Percentiles rank a stretch among this genome's conserved stretches.
Conservation (phyloP, 2,797 vertebrate genomes). For the Intellagama lesueurii region DNA sequence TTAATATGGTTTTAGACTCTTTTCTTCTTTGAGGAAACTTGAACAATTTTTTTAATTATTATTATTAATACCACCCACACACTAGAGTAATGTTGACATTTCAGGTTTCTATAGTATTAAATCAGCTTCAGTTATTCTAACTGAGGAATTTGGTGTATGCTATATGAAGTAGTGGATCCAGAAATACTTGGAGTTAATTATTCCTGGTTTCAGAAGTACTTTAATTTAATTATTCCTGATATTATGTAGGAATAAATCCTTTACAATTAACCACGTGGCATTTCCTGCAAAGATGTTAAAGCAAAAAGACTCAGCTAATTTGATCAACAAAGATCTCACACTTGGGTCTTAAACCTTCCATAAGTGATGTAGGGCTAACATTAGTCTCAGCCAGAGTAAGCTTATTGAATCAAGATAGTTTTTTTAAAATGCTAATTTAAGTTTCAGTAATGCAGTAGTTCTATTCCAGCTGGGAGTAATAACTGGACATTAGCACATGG, state of each 20-base stretch:
- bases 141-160: neutral
- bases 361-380: neutral
- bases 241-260: neutral
- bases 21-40: neutral
- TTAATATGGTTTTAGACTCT: constrained; percentile 19
- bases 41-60: neutral
- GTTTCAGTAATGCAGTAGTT: no score
- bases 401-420: no score
- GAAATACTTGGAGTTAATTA: neutral
- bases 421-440: no score
- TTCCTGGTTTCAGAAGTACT: neutral
- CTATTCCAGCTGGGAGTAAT: no score
- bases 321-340: neutral
- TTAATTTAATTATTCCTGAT: neutral
- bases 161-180: neutral
- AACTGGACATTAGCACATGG: constrained; percentile 16
- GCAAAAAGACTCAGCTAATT: neutral
- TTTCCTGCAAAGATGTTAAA: neutral
- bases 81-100: neutral
- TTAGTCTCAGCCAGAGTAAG: no score
- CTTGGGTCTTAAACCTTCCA: neutral
- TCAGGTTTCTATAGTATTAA: neutral
- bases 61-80: neutral
- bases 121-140: neutral
- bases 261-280: neutral